Conservation (phyloP, 2,888 invertebrate genomes). For the Thyatira batis region DNA sequence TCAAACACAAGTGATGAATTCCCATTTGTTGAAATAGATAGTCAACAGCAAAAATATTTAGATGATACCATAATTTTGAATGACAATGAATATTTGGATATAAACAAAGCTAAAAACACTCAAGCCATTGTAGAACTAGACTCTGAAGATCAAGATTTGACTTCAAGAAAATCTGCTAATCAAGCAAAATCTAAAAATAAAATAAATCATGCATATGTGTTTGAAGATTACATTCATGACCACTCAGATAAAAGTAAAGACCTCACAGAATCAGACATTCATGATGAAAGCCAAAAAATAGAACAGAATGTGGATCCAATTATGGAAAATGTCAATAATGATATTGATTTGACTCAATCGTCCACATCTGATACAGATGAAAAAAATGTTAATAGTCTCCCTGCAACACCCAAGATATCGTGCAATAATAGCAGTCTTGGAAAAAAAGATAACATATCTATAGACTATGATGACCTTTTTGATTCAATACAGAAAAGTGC, state of each 20-base stretch:
- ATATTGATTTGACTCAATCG: slow-evolving; percentile 61
- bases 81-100: slow-evolving; percentile 28
- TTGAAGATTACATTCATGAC: slow-evolving; percentile 48
- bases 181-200: slow-evolving; percentile 7
- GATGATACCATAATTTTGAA: slow-evolving; percentile 50
- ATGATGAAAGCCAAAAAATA: background rate
- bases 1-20: slow-evolving; percentile 53
- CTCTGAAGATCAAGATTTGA: slow-evolving; percentile 28
- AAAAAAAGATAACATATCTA: slow-evolving; percentile 55
- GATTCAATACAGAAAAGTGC: slow-evolving; percentile 15
- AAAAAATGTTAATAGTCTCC: slow-evolving; percentile 1
- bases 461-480: slow-evolving; percentile 67
- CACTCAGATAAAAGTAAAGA: slow-evolving; percentile 37
- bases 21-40: slow-evolving; percentile 46
- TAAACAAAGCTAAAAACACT: background rate
- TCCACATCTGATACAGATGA: slow-evolving; percentile 28
- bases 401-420: background rate
- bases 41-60: slow-evolving; percentile 28
- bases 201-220: slow-evolving; percentile 32
- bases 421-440: slow-evolving; percentile 39
- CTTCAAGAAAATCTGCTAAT: slow-evolving; percentile 18
- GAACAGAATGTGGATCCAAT: background rate
- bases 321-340: background rate
- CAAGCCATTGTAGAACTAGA: slow-evolving; percentile 9
- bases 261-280: background rate